Base-by-base conservation (phyloP, 2,797 vertebrate genomes). In the Poecilia picta region DNA sequence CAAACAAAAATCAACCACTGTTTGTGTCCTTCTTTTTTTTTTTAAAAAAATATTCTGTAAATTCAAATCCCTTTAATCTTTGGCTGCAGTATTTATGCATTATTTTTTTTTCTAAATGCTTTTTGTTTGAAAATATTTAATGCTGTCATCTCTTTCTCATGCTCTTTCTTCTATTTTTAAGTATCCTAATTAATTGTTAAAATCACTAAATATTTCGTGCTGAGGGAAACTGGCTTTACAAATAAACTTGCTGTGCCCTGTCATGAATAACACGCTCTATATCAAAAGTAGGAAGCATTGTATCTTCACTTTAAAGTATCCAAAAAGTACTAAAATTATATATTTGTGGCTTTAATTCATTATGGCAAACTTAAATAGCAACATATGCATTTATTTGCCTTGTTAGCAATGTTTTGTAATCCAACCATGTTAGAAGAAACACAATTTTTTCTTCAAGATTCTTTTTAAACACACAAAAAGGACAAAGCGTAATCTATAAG, bases 401-500 rank as follows among this genome's bases (percentile, higher is more conserved):
- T 36, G 18, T 10, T 39, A 66, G 11, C 8, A 57, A 57, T 66
- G 62, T 18, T 15, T 39, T 39, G 16, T 20, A 20, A 66, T 10
- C 16, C 62, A 66, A 23, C 23, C 8, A 53, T 25, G 51, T 59
- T 59, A 59, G n/a, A 59, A n/a, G n/a, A 59, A 59, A 31, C n/a
- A 8, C 12, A 25, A 45, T 59, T 39, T 73, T 12, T 73, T 5
- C 7, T 78, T 6, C 28, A 43, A 79, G 70, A 86, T 74, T 73
- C 20, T 62, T 41, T 41, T 73, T 51, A 66, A 59, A 78, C 53
- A 74, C 46, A 10, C 31, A 39, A 20, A 70, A 43, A 64, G 45
- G 72, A 59, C 25, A 75, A 46, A 68, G 76, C 25, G 53, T 49
- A 41, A 68, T 41, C 59, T 68, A 12, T 51, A 80, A 74, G 74